Conservation (phyloP, 64 coral and sea anemone genomes). For the Astreopora myriophthalma region DNA sequence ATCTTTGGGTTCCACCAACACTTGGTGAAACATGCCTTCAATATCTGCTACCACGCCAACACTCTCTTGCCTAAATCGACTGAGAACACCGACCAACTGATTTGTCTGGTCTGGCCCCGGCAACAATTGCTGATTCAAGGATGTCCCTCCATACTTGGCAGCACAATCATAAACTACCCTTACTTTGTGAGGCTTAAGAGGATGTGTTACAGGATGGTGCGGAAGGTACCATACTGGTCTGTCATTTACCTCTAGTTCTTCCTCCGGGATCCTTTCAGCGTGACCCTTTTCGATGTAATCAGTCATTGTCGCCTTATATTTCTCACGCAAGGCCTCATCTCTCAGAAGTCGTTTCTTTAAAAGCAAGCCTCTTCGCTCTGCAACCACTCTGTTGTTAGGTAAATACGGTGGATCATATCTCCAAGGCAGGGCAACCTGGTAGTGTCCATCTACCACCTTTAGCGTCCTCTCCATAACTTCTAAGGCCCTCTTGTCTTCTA, state of each 20-base stretch:
- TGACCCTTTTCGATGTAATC: conserved; percentile 60
- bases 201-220: conserved; percentile 69
- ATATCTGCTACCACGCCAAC: conserved; percentile 67
- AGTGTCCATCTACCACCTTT: conserved; percentile 54
- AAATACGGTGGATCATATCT: conserved; percentile 53
- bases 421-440: conserved; percentile 72
- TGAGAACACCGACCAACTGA: conserved; percentile 53
- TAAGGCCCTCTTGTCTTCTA: conserved; percentile 60
- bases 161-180: conserved; percentile 66
- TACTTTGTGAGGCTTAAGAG: conserved; percentile 68
- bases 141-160: conserved; percentile 45
- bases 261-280: conserved; percentile 53
- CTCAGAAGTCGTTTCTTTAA: conserved; percentile 62
- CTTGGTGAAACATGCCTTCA: conserved; percentile 72
- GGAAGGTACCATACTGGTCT: conserved; percentile 64
- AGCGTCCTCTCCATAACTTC: conserved; percentile 63
- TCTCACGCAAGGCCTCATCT: too few relatives aligned
- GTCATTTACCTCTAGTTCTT: conserved; percentile 33
- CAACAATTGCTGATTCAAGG: conserved; percentile 54
- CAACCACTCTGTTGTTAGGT: conserved; percentile 65
- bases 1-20: conserved; percentile 38
- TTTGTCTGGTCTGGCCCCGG: conserved; percentile 50
- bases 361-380: conserved; percentile 43
- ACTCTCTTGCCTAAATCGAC: conserved; percentile 42
- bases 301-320: conserved; percentile 6